Evolutionary conservation across 2,888 invertebrate species (phyloP).

Genomic region (Pseudeuparius sepicola): DNA sequence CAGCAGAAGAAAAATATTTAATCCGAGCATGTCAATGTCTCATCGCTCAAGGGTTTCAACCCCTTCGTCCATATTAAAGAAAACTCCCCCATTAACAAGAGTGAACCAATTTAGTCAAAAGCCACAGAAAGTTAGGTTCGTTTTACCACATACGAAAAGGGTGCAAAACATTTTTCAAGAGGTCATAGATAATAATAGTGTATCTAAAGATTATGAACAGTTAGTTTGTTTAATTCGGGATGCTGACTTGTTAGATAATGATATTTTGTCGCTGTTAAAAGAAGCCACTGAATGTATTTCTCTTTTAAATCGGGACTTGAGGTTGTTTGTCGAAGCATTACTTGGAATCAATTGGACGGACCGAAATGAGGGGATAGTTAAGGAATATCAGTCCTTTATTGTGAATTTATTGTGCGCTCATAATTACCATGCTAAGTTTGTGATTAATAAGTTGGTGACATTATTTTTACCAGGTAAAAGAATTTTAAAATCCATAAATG

Average conservation of each 20-base stretch:
- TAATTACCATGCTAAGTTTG: conserved; percentile 51
- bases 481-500: conserved; percentile 11
- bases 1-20: too few species aligned
- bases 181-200: conserved; percentile 36
- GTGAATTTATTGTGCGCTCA: conserved; percentile 60
- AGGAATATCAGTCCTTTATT: conserved; percentile 52
- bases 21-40: too few species aligned
- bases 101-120: conserved; percentile 19
- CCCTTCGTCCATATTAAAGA: conserved; percentile 28
- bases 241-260: conserved; percentile 45
- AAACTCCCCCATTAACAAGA: conserved; percentile 21
- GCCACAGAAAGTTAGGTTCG: conserved; percentile 36
- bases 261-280: conserved; percentile 45
- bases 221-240: conserved; percentile 43
- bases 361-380: conserved; percentile 41
- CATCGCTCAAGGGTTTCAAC: too few species aligned
- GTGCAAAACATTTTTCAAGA: conserved; percentile 40
- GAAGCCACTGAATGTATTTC: conserved; percentile 49
- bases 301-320: conserved; percentile 46
- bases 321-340: conserved; percentile 49
- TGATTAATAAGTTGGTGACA: conserved; percentile 49
- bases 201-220: conserved; percentile 42
- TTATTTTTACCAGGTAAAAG: conserved; percentile 51
- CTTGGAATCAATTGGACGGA: conserved; percentile 50
- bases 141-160: conserved; percentile 40